A percentile compares a stretch with the other conserved stretches of the same genome.
These are phyloP conservation scores for Gymnorhina tibicen DNA, from an alignment of 2,113 vertebrate species.

Conservation along the genomic window DNA sequence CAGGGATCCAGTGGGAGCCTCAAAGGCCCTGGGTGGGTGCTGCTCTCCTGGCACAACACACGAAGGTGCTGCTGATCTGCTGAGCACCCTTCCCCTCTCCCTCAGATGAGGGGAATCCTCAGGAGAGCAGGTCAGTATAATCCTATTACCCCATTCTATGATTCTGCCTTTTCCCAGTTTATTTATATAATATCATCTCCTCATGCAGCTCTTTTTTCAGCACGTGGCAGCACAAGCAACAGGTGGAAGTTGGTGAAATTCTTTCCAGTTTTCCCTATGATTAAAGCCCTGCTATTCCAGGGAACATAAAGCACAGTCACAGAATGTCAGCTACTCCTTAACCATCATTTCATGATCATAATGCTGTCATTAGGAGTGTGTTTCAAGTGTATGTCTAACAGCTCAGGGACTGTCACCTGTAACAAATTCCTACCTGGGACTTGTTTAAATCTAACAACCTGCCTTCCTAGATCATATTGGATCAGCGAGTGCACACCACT, in stretches of 20 bases:
- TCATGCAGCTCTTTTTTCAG: not conserved
- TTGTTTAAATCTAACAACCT: not conserved
- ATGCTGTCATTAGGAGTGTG: not conserved
- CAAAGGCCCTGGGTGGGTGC: not conserved
- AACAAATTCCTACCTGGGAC: not conserved
- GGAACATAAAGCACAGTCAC: not conserved
- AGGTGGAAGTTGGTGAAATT: not conserved
- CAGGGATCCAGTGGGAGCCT: rapidly evolving
- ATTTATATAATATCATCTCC: not conserved
- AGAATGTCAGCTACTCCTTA: not conserved
- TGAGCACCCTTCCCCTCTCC: not conserved
- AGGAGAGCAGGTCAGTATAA: rapidly evolving
- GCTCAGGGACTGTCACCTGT: not conserved
- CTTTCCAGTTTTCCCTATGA: not conserved
- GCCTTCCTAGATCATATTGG: not conserved
- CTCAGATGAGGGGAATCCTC: not conserved
- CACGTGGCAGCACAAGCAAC: not conserved
- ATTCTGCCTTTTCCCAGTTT: not conserved
- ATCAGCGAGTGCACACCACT: not conserved
- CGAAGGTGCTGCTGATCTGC: not conserved
- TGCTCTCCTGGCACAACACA: not conserved
- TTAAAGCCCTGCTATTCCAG: not conserved
- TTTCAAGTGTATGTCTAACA: not conserved
- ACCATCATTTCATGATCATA: not conserved
- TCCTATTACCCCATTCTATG: rapidly evolving